These are phyloP conservation scores for Tetramorium simillimum DNA, from an alignment of 1,140 invertebrate species.

Conservation along the genomic window DNA sequence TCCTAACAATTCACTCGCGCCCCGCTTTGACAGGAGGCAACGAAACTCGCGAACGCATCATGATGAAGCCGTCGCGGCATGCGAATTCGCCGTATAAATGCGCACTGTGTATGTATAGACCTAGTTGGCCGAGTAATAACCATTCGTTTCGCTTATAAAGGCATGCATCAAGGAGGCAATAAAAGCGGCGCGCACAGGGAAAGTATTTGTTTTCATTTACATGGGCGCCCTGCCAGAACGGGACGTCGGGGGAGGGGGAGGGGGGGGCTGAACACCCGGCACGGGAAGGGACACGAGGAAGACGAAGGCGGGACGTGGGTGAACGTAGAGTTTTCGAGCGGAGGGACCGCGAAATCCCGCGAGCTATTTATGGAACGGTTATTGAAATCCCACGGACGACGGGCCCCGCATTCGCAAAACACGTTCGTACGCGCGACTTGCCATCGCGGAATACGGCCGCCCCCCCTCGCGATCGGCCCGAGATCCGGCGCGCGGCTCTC, in stretches of 20 bases:
- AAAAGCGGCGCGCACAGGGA: conserved; percentile 76
- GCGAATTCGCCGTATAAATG: conserved; percentile 65
- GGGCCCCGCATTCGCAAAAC: conserved; percentile 74
- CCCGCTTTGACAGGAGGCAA: not conserved
- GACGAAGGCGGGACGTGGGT: conserved; percentile 28
- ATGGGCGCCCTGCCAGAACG: conserved; percentile 81
- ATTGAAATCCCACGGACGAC: conserved; percentile 80
- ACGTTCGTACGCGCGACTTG: conserved; percentile 71
- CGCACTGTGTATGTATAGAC: conserved; percentile 69
- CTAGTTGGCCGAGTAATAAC: conserved; percentile 80
- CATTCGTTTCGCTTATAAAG: conserved; percentile 83
- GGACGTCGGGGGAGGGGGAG: conserved; percentile 44
- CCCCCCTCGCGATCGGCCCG: not conserved
- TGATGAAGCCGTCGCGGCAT: conserved; percentile 41
- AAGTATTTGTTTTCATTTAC: conserved; percentile 84
- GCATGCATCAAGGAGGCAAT: conserved; percentile 82
- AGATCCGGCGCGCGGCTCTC: conserved; percentile 18
- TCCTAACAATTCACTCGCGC: not conserved
- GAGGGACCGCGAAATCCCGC: conserved; percentile 73
- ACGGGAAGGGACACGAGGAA: conserved; percentile 28
- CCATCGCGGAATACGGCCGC: conserved; percentile 2
- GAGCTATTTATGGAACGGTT: conserved; percentile 82
- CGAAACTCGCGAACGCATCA: not conserved
- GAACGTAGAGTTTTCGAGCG: conserved; percentile 31
- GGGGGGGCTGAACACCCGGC: not conserved